Evolutionary conservation across 2,113 vertebrate genomes (phyloP).

Genomic region (Ceyx margarethae): DNA sequence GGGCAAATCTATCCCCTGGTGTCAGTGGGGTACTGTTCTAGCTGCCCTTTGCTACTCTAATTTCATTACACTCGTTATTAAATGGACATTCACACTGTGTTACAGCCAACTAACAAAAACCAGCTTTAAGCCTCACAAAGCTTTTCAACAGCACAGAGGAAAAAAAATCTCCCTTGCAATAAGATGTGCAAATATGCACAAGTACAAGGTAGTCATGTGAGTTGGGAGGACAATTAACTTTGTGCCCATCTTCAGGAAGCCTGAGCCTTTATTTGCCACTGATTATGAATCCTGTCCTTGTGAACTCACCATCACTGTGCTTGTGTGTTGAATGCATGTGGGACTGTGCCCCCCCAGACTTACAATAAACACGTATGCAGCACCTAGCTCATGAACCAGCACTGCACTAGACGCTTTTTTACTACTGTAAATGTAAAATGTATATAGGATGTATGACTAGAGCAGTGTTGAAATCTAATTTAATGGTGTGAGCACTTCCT

Average conservation of each 20-base stretch:
- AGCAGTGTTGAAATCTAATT: slow-evolving; percentile 44
- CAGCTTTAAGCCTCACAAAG: not conserved
- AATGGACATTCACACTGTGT: not conserved
- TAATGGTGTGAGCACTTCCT: not conserved
- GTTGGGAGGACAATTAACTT: not conserved
- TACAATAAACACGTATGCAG: not conserved
- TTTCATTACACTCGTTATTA: not conserved
- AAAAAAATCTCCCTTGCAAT: not conserved
- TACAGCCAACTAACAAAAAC: not conserved
- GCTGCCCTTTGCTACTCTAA: not conserved
- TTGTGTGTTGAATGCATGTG: not conserved
- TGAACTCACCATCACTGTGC: not conserved
- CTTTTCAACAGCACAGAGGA: not conserved
- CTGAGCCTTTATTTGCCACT: not conserved
- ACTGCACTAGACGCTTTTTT: slow-evolving; percentile 21
- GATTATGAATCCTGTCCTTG: slow-evolving; percentile 16
- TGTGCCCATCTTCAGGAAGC: not conserved
- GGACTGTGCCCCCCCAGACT: not conserved
- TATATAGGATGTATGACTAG: not conserved
- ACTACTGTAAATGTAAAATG: not conserved
- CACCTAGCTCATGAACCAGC: not conserved
- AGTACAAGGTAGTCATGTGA: not conserved
- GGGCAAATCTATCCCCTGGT: not conserved
- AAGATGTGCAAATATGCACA: not conserved
- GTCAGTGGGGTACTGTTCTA: not conserved